These are phyloP conservation scores for Neoitamus cyanurus DNA, from an alignment of 2,888 invertebrate species.

Conservation along the genomic window DNA sequence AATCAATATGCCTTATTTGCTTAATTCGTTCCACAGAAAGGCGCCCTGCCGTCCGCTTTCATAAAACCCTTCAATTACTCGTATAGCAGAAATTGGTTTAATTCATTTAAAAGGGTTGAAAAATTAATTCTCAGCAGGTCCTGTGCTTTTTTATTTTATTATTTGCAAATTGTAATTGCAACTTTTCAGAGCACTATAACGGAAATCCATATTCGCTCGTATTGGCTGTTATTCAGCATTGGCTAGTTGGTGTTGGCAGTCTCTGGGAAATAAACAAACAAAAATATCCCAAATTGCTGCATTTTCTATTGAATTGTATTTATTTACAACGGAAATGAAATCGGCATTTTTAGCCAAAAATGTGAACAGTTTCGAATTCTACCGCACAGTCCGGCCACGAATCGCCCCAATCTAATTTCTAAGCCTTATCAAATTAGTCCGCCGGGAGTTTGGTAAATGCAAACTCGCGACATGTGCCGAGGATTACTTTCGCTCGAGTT, in stretches of 20 bases:
- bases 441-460: constrained; percentile 45
- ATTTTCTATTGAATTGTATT: background rate
- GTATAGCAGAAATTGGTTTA: constrained; percentile 46
- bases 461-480: constrained; percentile 47
- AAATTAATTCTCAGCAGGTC: constrained; percentile 16
- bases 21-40: constrained; percentile 4
- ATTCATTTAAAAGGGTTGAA: constrained; percentile 50
- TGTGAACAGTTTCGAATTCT: background rate
- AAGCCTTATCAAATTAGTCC: constrained; percentile 38
- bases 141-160: background rate
- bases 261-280: background rate
- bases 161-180: background rate
- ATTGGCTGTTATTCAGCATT: background rate
- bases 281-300: background rate
- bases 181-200: background rate
- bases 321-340: background rate
- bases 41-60: background rate
- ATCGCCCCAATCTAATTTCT: background rate
- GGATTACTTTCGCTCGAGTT: constrained; percentile 46
- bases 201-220: background rate
- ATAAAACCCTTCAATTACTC: constrained; percentile 47
- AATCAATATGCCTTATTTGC: background rate
- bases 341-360: background rate
- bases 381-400: background rate
- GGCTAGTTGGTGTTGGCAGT: background rate